phyloP scores from a whole-genome alignment of 1,140 invertebrate genomes.

The Neodiprion pinetum region DNA sequence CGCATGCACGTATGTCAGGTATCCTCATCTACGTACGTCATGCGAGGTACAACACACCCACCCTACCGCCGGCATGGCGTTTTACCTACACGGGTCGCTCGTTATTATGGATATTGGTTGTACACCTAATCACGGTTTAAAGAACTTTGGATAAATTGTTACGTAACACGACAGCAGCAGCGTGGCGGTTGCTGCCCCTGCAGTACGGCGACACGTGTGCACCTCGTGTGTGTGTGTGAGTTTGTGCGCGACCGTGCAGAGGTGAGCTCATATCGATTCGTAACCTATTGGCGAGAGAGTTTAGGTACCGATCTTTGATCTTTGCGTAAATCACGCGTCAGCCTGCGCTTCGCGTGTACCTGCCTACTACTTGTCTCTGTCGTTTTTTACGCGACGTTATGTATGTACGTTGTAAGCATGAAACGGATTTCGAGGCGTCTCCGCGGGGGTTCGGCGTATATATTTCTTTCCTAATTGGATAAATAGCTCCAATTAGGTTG shows the following conservation, averaged over 20 bases:
- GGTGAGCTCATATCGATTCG: neutral
- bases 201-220: neutral
- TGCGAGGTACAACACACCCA: too few species aligned
- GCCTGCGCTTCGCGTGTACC: neutral
- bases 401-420: too few species aligned
- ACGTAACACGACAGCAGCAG: conserved; percentile 40
- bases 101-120: conserved; percentile 29
- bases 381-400: too few species aligned
- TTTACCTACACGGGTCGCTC: conserved; percentile 15
- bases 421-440: too few species aligned
- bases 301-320: neutral
- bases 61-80: too few species aligned
- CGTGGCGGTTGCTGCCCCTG: neutral
- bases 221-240: neutral
- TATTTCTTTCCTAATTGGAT: neutral
- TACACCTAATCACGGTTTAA: conserved; percentile 28
- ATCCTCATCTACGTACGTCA: too few species aligned
- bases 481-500: neutral
- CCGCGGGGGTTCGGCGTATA: too few species aligned
- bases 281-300: too few species aligned
- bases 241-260: conserved; percentile 25
- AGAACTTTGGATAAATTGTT: conserved; percentile 43
- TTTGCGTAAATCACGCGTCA: neutral
- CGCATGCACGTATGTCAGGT: neutral
- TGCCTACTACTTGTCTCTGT: too few species aligned